phyloP scores from a whole-genome alignment of 1,140 invertebrate species.

The Drosophila ogumai region DNA sequence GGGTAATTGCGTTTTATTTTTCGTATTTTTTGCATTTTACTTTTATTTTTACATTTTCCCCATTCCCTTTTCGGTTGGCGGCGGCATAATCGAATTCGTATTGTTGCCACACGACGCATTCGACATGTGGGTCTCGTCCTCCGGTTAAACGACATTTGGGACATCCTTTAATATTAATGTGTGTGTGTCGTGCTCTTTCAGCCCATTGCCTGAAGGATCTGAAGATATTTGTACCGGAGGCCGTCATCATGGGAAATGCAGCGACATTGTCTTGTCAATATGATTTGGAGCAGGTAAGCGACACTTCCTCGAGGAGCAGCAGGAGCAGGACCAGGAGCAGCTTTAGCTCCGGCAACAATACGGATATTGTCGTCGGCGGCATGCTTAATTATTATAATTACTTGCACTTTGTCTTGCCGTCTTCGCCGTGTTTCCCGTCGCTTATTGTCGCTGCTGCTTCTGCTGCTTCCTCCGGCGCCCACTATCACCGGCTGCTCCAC shows the following conservation, averaged over 20 bases:
- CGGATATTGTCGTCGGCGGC: conserved; percentile 58
- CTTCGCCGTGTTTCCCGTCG: conserved; percentile 20
- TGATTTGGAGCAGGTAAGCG: conserved; percentile 89
- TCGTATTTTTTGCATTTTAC: neutral
- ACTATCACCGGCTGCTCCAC: conserved; percentile 28
- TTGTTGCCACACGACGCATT: conserved; percentile 30
- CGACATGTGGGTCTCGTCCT: conserved; percentile 25
- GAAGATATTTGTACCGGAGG: conserved; percentile 90
- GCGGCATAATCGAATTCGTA: conserved; percentile 67
- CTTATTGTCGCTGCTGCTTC: conserved; percentile 15
- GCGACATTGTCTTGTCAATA: conserved; percentile 91
- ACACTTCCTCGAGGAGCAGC: conserved; percentile 45
- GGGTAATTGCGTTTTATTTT: conserved; percentile 74
- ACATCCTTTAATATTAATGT: conserved; percentile 40
- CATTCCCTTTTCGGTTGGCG: conserved; percentile 18
- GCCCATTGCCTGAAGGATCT: conserved; percentile 88
- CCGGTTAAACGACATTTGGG: conserved; percentile 51
- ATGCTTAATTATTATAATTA: conserved; percentile 82
- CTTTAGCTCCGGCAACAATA: conserved; percentile 14
- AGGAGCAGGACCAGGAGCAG: conserved; percentile 9
- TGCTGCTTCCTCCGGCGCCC: conserved; percentile 20
- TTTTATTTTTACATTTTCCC: conserved; percentile 16
- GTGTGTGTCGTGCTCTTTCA: conserved; percentile 28
- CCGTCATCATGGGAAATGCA: conserved; percentile 89
- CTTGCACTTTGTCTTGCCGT: conserved; percentile 74